These are phyloP conservation scores for Fistularia tabacaria DNA, from an alignment of 2,797 vertebrate species.

Conservation along the genomic window DNA sequence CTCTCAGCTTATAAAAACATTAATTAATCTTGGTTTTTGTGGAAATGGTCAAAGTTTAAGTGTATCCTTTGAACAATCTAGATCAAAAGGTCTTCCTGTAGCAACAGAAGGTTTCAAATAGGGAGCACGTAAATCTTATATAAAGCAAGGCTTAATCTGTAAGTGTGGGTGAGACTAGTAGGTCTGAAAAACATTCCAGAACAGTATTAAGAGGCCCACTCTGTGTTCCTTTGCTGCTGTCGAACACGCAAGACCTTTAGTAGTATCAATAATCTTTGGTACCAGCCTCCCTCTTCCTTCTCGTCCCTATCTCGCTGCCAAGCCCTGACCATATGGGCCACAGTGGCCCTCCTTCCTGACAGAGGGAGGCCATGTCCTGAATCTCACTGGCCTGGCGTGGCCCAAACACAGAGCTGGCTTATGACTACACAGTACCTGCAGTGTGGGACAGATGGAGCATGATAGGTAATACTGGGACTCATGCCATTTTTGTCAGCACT, in stretches of 20 bases:
- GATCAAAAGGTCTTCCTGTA: constrained; percentile 15
- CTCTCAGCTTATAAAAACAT: constrained; percentile 2
- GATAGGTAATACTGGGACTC: constrained; percentile 50
- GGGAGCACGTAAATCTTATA: constrained; percentile 23
- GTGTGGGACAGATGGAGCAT: constrained; percentile 65
- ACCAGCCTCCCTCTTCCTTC: constrained; percentile 26
- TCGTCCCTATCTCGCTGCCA: constrained; percentile 34
- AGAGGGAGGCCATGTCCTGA: constrained; percentile 67
- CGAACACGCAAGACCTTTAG: constrained; percentile 34
- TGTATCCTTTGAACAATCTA: constrained; percentile 16
- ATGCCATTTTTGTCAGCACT: constrained; percentile 26
- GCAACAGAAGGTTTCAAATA: constrained; percentile 34
- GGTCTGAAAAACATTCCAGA: constrained; percentile 65
- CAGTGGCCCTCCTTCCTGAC: constrained; percentile 74
- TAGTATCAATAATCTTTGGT: constrained; percentile 39
- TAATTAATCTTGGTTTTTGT: constrained; percentile 7
- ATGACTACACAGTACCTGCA: constrained; percentile 46
- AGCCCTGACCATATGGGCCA: constrained; percentile 71
- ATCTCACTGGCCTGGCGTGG: constrained; percentile 53
- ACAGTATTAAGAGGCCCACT: constrained; percentile 57
- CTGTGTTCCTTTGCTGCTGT: constrained; percentile 36
- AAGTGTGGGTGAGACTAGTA: constrained; percentile 45
- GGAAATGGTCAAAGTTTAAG: constrained; percentile 11
- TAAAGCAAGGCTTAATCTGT: constrained; percentile 31
- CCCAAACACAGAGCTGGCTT: constrained; percentile 55